A percentile compares a stretch with the other conserved stretches of the same genome.
These are phyloP conservation scores for Parotocinclus haroldoi DNA, from an alignment of 2,797 vertebrate genomes.

Conservation along the genomic window DNA sequence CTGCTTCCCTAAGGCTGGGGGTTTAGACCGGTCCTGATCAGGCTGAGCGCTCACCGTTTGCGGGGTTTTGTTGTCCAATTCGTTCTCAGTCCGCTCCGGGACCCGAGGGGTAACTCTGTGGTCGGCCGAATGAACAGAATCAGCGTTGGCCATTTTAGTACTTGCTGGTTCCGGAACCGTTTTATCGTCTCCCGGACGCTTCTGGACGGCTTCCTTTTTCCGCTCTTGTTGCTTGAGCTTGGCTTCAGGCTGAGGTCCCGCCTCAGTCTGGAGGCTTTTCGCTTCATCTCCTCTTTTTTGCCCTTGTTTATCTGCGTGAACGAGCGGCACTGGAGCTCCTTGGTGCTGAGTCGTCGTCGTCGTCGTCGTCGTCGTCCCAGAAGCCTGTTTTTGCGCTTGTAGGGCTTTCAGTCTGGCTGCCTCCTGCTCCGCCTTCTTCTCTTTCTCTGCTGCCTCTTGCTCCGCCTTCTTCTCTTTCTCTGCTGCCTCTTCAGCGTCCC, in stretches of 20 bases:
- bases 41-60: background rate
- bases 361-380: background rate
- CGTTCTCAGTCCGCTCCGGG: too few species aligned
- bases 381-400: background rate
- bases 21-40: constrained; percentile 45
- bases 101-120: background rate
- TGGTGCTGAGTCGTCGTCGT: too few species aligned
- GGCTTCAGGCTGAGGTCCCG: constrained; percentile 57
- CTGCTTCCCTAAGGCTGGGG: constrained; percentile 26
- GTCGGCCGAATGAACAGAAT: background rate
- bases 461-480: constrained; percentile 26
- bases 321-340: too few species aligned
- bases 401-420: background rate
- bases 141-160: background rate
- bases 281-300: constrained; percentile 5
- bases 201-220: background rate
- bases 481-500: constrained; percentile 5
- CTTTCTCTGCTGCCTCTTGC: constrained; percentile 13
- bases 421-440: constrained; percentile 25
- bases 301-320: background rate
- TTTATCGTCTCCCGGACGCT: background rate
- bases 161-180: background rate
- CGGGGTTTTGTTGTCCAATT: constrained; percentile 6
- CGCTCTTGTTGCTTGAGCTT: background rate
- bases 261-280: constrained; percentile 57